Conservation (phyloP, 2,797 vertebrate genomes). For the Chaunax sp. region DNA sequence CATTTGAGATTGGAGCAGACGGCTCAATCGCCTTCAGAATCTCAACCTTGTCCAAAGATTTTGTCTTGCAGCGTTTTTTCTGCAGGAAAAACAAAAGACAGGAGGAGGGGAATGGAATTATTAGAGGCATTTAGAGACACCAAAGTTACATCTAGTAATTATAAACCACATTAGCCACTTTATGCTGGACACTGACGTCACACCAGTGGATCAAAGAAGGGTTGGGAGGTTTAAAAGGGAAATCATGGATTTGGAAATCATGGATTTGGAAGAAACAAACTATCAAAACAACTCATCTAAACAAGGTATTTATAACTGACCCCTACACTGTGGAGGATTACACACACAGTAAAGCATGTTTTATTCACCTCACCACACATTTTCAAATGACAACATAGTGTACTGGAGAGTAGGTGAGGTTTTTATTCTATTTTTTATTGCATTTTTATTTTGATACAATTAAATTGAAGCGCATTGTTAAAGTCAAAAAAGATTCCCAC, state of each 20-base stretch:
- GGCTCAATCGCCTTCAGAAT: conserved; percentile 83
- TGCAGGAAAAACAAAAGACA: conserved; percentile 62
- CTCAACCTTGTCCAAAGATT: conserved; percentile 91
- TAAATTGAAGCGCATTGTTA: neutral
- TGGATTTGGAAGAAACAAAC: neutral
- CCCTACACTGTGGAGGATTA: neutral
- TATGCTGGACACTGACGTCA: conserved; percentile 37
- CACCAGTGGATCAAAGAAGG: conserved; percentile 30
- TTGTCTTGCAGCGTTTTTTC: conserved; percentile 97
- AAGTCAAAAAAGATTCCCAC: neutral
- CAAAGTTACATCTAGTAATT: neutral
- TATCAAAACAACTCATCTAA: neutral
- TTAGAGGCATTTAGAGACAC: neutral
- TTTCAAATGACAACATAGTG: neutral
- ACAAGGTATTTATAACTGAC: conserved; percentile 1
- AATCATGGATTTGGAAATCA: neutral
- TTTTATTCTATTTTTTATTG: neutral
- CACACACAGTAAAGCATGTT: neutral
- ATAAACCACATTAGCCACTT: conserved; percentile 50
- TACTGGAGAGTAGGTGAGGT: neutral
- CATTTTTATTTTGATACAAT: neutral
- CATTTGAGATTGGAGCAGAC: conserved; percentile 81
- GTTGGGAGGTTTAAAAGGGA: conserved; percentile 9
- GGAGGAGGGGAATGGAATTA: neutral
- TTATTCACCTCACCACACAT: neutral